Evolutionary conservation across 2,113 vertebrate genomes (phyloP).

Genomic region (Gnathonemus longibarbis): DNA sequence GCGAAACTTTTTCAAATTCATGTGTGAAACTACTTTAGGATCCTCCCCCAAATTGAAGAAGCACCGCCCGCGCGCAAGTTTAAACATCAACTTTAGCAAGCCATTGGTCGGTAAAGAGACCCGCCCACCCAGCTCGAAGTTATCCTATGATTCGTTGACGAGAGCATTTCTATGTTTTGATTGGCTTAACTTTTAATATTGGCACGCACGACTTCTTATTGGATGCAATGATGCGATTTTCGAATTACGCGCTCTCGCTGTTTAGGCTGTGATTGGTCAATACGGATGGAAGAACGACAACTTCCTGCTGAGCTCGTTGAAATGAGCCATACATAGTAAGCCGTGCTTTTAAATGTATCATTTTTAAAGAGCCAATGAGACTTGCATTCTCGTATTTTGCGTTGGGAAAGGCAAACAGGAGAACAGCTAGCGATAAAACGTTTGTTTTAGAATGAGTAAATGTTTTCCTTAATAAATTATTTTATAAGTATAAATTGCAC

Average conservation of each 20-base stretch:
- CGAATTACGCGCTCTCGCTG: conserved; percentile 61
- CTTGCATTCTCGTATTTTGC: not conserved
- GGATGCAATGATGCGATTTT: conserved; percentile 51
- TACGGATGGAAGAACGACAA: conserved; percentile 17
- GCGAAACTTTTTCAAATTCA: conserved; percentile 35
- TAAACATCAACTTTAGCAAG: conserved; percentile 50
- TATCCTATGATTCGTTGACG: conserved; percentile 38
- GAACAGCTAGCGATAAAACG: not conserved
- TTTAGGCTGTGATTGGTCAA: conserved; percentile 39
- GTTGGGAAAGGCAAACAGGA: not conserved
- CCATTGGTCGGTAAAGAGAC: conserved; percentile 37
- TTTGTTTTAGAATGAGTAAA: not conserved
- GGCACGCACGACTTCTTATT: conserved; percentile 33
- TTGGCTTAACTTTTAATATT: conserved; percentile 44
- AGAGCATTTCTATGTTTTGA: not conserved
- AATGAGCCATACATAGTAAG: conserved; percentile 48
- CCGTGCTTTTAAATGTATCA: conserved; percentile 50
- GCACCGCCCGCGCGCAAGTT: conserved; percentile 62
- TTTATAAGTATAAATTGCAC: not conserved
- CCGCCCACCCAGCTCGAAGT: conserved; percentile 6
- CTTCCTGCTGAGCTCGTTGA: not conserved
- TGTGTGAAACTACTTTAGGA: conserved; percentile 31
- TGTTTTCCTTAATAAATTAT: not conserved
- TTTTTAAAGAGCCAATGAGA: conserved; percentile 46
- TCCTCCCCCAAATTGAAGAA: conserved; percentile 43